Base-by-base conservation (phyloP, 2,888 invertebrate species). In the Thalpophila matura region DNA sequence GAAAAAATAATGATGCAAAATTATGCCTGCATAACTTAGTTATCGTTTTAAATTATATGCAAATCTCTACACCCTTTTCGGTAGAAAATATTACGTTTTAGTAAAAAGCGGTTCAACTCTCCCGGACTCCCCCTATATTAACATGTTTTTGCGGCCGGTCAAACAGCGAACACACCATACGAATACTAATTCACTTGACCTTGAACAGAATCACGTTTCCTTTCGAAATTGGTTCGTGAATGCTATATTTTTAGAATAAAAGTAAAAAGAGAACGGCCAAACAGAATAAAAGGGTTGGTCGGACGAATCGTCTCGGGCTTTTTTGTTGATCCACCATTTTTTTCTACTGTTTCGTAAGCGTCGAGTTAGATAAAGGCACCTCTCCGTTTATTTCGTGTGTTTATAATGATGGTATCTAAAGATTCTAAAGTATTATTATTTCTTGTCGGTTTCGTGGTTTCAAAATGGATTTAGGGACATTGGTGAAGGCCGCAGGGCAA, bases 151-250 rank as follows among this genome's bases (percentile, higher is more conserved):
- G 92, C 90, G 90, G 87, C 87, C 92, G 92, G 93, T 91, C 94
- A 89, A 91, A 90, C 90, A 85, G 86, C 87, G 87, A 93, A 90
- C 90, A 89, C 93, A 87, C 89, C 87, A 87, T 86, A 87, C 89
- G 93, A 91, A 93, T 94, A 94, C 94, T 94, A 95, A 95, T 93
- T 91, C 86, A 79, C 84, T 85, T 89, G 91, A 93, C 94, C 94
- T 95, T 95, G 93, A 86, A 86, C 88, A 85, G 88, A 92, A 92
- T 92, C 94, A 92, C 94, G 94, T 94, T 95, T 94, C 94, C 93
- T 95, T 94, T 94, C 94, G 89, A 94, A 94, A 94, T 94, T 92
- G 93, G 93, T 90, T 90, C 89, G 94, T 91, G 94, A 93, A 94
- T 91, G 91, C 91, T 90, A 92, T 94, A 93, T 94, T 93, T 94